Evolutionary conservation across 1,140 invertebrate species (phyloP).

Genomic region (Cardiocondyla obscurior): DNA sequence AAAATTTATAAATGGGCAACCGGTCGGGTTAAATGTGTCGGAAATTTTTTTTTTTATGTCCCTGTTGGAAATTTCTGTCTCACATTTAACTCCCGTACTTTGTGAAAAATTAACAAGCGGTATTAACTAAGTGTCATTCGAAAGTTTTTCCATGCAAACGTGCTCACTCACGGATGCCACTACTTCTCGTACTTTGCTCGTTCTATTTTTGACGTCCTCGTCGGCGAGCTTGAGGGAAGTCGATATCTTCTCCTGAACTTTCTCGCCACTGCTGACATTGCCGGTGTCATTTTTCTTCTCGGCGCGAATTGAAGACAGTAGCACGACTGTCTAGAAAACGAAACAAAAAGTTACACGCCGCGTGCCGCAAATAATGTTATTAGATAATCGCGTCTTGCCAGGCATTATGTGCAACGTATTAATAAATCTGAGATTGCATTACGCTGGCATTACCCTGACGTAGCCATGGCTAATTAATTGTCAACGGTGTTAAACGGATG

Average conservation of each 20-base stretch:
- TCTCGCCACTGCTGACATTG: slow-evolving; percentile 66
- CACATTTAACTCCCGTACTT: background rate
- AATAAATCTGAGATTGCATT: background rate
- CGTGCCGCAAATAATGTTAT: background rate
- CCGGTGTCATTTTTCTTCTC: slow-evolving; percentile 61
- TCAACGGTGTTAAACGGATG: background rate
- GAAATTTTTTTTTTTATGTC: background rate
- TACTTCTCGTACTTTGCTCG: slow-evolving; percentile 77
- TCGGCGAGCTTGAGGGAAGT: slow-evolving; percentile 78
- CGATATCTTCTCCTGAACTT: slow-evolving; percentile 79
- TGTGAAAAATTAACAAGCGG: background rate
- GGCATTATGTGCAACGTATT: background rate
- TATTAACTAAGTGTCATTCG: background rate
- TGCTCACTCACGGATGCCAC: slow-evolving; percentile 56
- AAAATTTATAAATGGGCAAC: background rate
- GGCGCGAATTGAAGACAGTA: slow-evolving; percentile 65
- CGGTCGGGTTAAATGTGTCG: background rate
- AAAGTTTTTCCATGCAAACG: slow-evolving; percentile 8
- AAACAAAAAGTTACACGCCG: slow-evolving; percentile 24
- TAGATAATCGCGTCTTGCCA: background rate
- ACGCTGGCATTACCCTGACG: background rate
- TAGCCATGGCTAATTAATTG: background rate
- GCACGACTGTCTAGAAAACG: slow-evolving; percentile 55
- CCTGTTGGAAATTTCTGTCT: background rate
- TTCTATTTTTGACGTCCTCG: slow-evolving; percentile 80